These are phyloP conservation scores for Nylanderia fulva DNA, from an alignment of 1,140 invertebrate genomes.

Conservation along the genomic window DNA sequence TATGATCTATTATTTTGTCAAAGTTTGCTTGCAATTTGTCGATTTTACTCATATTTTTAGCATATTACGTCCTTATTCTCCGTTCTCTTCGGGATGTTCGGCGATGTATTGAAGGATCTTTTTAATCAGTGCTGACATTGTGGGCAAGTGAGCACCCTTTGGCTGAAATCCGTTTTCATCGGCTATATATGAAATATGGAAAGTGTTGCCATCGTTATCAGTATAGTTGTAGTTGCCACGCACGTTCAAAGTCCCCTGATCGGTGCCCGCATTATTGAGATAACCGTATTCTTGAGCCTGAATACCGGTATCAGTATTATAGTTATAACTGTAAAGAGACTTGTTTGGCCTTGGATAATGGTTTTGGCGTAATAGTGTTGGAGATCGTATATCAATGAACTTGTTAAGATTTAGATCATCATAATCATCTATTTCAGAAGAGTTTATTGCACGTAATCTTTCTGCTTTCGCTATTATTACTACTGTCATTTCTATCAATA, in stretches of 20 bases:
- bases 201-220: slow-evolving; percentile 86
- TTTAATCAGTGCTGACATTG: slow-evolving; percentile 87
- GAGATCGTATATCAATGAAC: too few relatives aligned
- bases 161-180: slow-evolving; percentile 93
- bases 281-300: too few relatives aligned
- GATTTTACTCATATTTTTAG: not conserved
- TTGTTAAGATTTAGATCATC: too few relatives aligned
- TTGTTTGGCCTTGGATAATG: slow-evolving; percentile 65
- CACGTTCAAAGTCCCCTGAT: slow-evolving; percentile 24
- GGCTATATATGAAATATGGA: slow-evolving; percentile 91
- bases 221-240: too few relatives aligned
- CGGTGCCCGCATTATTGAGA: too few relatives aligned
- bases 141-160: slow-evolving; percentile 90
- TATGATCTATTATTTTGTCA: not conserved
- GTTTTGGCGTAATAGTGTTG: too few relatives aligned
- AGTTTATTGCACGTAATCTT: too few relatives aligned
- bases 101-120: slow-evolving; percentile 82
- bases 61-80: not conserved
- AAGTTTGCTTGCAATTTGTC: not conserved
- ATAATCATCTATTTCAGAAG: too few relatives aligned
- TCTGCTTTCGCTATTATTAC: too few relatives aligned
- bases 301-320: too few relatives aligned
- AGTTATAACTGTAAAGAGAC: slow-evolving; percentile 81
- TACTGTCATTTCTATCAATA: too few relatives aligned
- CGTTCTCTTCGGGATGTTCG: slow-evolving; percentile 75